These are phyloP conservation scores for Terebella lapidaria DNA, from an alignment of 2,888 invertebrate species.

Conservation along the genomic window DNA sequence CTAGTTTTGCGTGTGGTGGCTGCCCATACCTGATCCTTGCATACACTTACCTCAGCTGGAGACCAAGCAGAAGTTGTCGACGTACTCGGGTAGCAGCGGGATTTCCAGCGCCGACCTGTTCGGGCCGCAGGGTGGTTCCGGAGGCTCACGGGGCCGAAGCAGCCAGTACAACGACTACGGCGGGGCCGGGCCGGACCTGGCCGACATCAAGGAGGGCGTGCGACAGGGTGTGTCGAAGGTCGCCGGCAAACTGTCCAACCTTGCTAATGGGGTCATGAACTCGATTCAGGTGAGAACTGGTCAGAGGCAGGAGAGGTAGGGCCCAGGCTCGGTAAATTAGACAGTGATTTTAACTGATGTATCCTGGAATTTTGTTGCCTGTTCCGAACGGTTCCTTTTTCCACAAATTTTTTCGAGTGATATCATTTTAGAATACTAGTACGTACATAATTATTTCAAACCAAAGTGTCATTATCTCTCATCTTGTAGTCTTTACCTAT, in stretches of 20 bases:
- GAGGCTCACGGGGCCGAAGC: constrained; percentile 44
- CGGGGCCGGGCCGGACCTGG: constrained; percentile 66
- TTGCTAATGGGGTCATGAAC: constrained; percentile 90
- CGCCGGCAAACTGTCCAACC: constrained; percentile 88
- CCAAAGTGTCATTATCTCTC: too few species aligned
- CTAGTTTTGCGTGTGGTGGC: too few species aligned
- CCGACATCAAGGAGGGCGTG: constrained; percentile 95
- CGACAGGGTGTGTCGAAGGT: constrained; percentile 95
- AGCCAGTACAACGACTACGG: constrained; percentile 21
- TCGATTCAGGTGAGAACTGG: constrained; percentile 72
- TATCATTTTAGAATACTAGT: too few species aligned
- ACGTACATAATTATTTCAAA: too few species aligned
- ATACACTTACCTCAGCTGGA: constrained; percentile 46
- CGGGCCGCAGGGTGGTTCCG: constrained; percentile 58
- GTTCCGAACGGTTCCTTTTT: too few species aligned
- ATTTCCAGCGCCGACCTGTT: constrained; percentile 97
- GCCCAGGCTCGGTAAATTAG: too few species aligned
- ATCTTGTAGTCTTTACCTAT: too few species aligned
- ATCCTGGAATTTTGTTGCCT: too few species aligned
- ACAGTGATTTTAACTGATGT: too few species aligned
- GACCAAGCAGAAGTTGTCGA: constrained; percentile 57
- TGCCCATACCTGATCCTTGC: too few species aligned
- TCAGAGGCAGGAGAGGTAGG: too few species aligned
- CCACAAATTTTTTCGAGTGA: too few species aligned
- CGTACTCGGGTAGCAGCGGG: constrained; percentile 89